phyloP scores from a whole-genome alignment of 2,797 vertebrate genomes.

The Cynopterus sphinx region DNA sequence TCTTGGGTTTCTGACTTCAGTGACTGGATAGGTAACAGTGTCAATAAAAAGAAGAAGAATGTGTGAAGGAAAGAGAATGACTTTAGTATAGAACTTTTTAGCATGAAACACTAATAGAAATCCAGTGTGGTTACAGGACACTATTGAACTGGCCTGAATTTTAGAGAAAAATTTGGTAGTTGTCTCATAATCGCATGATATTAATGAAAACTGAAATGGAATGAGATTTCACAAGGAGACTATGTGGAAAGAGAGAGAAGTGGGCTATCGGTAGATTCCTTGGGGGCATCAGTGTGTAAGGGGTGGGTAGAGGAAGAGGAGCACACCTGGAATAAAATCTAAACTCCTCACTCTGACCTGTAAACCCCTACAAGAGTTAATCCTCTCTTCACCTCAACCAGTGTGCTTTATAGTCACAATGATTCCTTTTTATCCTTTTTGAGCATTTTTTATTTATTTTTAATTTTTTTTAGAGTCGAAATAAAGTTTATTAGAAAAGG shows the following conservation, averaged over 20 bases:
- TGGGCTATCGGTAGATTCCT: neutral
- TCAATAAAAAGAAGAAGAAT: neutral
- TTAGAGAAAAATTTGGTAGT: conserved; percentile 19
- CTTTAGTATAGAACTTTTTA: neutral
- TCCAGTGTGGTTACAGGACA: neutral
- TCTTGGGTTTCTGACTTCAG: neutral
- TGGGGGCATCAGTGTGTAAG: neutral
- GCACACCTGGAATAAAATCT: neutral
- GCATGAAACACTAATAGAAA: neutral
- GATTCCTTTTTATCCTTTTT: neutral
- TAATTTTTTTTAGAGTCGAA: too few relatives aligned
- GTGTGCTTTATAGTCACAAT: neutral
- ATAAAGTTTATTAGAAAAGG: too few relatives aligned
- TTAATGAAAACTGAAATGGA: neutral
- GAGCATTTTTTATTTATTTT: neutral
- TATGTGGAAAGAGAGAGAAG: neutral
- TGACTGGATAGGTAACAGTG: neutral
- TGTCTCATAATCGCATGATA: neutral
- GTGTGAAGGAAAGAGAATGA: neutral
- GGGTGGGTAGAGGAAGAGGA: neutral
- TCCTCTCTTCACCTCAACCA: neutral
- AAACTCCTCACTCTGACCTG: neutral
- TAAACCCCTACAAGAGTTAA: neutral
- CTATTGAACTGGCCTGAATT: neutral
- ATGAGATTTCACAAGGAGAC: neutral